Evolutionary conservation across 2,888 invertebrate species (phyloP).

Genomic region (Mechanitis mazaeus): DNA sequence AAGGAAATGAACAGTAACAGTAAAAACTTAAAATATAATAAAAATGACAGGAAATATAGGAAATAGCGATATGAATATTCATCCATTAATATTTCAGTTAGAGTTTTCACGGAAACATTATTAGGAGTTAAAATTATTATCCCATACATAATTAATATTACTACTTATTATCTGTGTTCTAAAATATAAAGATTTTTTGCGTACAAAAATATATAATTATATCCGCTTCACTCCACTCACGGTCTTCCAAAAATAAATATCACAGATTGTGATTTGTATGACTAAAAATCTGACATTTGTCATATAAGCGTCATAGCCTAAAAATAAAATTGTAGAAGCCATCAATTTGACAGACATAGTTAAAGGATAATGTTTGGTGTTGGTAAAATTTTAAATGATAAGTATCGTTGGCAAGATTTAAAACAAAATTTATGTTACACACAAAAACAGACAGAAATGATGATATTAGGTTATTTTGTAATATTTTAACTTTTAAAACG

Average conservation of each 20-base stretch:
- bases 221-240: conserved; percentile 43
- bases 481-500: too few species aligned
- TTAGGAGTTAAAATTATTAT: too few species aligned
- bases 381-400: too few species aligned
- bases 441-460: too few species aligned
- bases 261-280: conserved; percentile 21
- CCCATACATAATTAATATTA: conserved; percentile 4
- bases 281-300: conserved; percentile 21
- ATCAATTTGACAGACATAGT: neutral
- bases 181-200: conserved; percentile 32
- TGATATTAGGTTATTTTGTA: too few species aligned
- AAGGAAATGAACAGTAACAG: neutral
- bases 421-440: too few species aligned
- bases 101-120: neutral
- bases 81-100: conserved; percentile 1
- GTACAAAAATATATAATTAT: conserved; percentile 43
- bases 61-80: neutral
- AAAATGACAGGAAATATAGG: conserved; percentile 3
- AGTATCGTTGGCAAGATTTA: too few species aligned
- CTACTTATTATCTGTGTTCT: conserved; percentile 1
- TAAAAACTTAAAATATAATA: neutral
- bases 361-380: too few species aligned
- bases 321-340: conserved; percentile 2
- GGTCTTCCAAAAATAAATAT: conserved; percentile 58
- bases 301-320: conserved; percentile 5